Base-by-base conservation (phyloP, 2,888 invertebrate genomes). In the Leptinotarsa rubiginosa region DNA sequence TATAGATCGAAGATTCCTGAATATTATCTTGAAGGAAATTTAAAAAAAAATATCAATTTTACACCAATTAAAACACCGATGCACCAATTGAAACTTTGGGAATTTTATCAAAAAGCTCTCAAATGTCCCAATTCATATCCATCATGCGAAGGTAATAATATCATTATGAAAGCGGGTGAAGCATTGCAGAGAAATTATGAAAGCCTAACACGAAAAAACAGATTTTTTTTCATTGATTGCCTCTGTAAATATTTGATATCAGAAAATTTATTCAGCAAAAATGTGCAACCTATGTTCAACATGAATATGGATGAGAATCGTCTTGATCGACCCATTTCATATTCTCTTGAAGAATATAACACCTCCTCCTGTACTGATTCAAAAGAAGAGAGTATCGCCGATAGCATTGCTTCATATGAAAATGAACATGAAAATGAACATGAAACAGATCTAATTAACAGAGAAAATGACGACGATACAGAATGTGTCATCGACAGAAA, bases 151-250 rank as follows among this genome's bases (percentile, higher is more conserved):
- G 31, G 41, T n/a, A 62, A 31, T 16, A 62, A 62, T 41, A 62
- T 62, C 4, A 13, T 56, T 41, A 41, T 62, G n/a, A 62, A 67
- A 5, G 67, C 50, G 12, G n/a, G 31, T 41, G 41, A 68, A 68
- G n/a, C 18, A 52, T n/a, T 41, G 50, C 54, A 56, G 20, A 54
- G 65, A 13, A 69, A 62, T 25, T 68, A 62, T 54, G 64, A 73
- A 22, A 20, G 20, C n/a, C 49, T 49, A 49, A 16, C 73, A 4
- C n/a, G 49, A 10, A 47, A 59, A 13, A 72, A 56, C 12, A 22
- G 4, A 74, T 49, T 73, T 76, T 41, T 56, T 18, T 68, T 75
- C 47, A 49, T 74, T 41, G 74, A 75, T 50, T 69, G 56, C 22
- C 41, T 76, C 12, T 64, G 69, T 66, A 71, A 70, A 62, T 56